Conservation (phyloP, 53 echinoderm and acorn worm genomes). For the Echinarachnius parma region DNA sequence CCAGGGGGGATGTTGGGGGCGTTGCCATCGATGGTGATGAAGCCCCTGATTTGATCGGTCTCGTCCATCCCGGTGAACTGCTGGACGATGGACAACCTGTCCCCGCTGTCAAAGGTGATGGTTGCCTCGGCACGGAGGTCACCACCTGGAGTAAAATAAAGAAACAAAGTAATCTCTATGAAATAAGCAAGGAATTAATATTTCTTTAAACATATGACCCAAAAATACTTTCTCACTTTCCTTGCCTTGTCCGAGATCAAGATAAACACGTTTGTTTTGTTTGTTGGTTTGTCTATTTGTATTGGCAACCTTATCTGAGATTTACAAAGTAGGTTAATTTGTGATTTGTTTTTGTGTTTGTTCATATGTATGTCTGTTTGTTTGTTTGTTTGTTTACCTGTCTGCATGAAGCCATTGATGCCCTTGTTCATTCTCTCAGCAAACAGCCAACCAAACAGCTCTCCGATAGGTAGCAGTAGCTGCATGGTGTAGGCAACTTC, state of each 20-base stretch:
- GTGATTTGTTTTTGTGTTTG: too few species aligned
- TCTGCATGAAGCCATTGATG: slow-evolving; percentile 78
- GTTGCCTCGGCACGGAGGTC: slow-evolving; percentile 45
- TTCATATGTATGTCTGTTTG: too few species aligned
- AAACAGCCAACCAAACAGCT: slow-evolving; percentile 88
- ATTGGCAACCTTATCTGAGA: too few species aligned
- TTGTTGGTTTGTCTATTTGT: too few species aligned
- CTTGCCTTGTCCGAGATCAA: too few species aligned
- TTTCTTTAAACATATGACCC: too few species aligned
- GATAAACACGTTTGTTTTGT: too few species aligned
- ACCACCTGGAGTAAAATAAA: slow-evolving; percentile 50
- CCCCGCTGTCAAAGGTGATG: slow-evolving; percentile 64
- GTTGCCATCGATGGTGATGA: slow-evolving; percentile 58
- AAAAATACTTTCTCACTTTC: too few species aligned
- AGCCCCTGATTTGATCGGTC: slow-evolving; percentile 41
- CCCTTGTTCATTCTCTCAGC: slow-evolving; percentile 72
- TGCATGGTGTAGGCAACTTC: slow-evolving; percentile 64
- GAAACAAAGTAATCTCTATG: too few species aligned
- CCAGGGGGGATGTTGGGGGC: slow-evolving; percentile 52
- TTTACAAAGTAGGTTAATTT: too few species aligned
- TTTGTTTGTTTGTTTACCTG: too few species aligned
- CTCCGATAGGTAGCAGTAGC: slow-evolving; percentile 61
- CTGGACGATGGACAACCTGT: slow-evolving; percentile 50
- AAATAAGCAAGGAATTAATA: too few species aligned
- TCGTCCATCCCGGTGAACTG: slow-evolving; percentile 47